Evolutionary conservation across 2,888 invertebrate genomes (phyloP), one percentile per base, ranked within the genome.

Genomic region (Tachystola acroxantha): DNA sequence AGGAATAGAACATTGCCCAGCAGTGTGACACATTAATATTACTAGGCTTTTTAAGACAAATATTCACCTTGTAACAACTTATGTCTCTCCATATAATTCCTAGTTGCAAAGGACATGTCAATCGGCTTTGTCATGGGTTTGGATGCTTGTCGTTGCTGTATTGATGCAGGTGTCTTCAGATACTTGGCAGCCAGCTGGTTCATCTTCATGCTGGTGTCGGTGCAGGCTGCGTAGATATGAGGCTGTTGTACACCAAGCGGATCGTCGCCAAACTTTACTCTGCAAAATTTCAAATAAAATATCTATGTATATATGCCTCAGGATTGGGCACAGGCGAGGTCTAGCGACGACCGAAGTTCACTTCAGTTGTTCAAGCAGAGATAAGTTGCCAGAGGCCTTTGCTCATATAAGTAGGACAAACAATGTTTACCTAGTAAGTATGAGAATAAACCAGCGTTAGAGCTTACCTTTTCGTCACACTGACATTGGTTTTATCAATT

Each of bases 81-180:
- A 67, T 92, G 92, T 53, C 89, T 89, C 59, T 92, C 90, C 88
- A 93, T 89, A 64, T 93, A 92, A 53, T 91, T 90, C 58, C 91
- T 86, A 7, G 92, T 92, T n/a, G 92, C 92, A 51, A 92, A 88
- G 2, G 92, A 92, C 86, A 92, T 89, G 50, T 93, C 92, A 13
- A 82, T 88, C 6, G 77, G 76, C 36, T 73, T 49, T 1, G 55
- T 30, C 1, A 48, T 28, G 1, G 63, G 51, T 34, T 53, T 66
- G 0, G 56, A 45, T 3, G 52, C 24, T 0, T 50, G 52, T 3
- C 43, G 46, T 4, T 46, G 53, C 1, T 40, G 40, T 0, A 9
- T 3, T 1, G 4, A 9, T 5, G 26, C 7, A 10, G 35, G 30
- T 6, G 32, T 48, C 28, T 71, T 73, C 37, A 86, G 46, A 40